Evolutionary conservation across 2,113 vertebrate genomes (phyloP).

Genomic region (Apodemus sylvaticus): DNA sequence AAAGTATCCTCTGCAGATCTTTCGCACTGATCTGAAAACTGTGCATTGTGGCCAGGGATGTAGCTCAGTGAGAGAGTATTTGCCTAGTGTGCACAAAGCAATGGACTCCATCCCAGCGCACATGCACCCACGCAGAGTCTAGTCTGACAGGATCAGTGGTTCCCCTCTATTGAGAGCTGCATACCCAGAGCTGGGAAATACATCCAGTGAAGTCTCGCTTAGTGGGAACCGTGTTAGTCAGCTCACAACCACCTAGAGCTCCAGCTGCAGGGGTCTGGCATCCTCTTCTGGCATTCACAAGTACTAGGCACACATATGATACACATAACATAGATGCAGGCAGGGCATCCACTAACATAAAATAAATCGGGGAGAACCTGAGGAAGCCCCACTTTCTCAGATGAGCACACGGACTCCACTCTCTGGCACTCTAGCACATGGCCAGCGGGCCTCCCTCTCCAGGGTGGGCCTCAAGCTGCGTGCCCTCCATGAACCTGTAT

Average conservation of each 20-base stretch:
- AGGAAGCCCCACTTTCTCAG: not conserved
- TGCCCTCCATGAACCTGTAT: not conserved
- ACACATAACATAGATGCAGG: not conserved
- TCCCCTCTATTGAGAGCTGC: not conserved
- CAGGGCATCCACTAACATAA: not conserved
- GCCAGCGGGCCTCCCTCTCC: not conserved
- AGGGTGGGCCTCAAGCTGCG: not conserved
- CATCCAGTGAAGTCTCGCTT: not conserved
- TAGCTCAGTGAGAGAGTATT: not conserved
- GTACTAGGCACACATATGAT: not conserved
- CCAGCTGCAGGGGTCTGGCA: not conserved
- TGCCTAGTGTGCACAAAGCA: too few relatives aligned
- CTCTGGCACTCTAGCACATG: fast-evolving
- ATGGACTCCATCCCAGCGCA: not conserved
- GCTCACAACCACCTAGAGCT: not conserved
- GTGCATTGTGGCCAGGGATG: not conserved
- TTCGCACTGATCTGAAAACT: not conserved
- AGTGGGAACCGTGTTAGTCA: not conserved
- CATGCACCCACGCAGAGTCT: too few relatives aligned
- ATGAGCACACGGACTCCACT: not conserved
- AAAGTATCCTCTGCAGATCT: not conserved
- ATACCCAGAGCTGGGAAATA: not conserved
- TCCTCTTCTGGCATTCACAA: not conserved
- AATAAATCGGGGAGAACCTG: not conserved
- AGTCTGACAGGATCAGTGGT: not conserved